Evolutionary conservation across 2,888 invertebrate genomes (phyloP).

Genomic region (Hoplodrina ambigua): DNA sequence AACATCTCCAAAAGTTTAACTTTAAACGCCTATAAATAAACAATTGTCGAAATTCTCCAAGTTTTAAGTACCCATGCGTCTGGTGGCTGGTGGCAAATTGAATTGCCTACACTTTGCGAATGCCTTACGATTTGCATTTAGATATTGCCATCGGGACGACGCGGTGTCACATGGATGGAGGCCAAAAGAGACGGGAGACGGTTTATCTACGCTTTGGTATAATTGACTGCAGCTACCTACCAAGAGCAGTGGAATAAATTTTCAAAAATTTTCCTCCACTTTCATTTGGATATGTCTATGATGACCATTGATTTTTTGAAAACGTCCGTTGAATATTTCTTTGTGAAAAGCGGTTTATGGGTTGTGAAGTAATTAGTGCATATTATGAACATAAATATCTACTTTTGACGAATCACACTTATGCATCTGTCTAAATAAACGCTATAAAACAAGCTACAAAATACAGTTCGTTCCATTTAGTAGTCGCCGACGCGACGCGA

Average conservation of each 20-base stretch:
- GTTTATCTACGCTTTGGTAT: constrained; percentile 9
- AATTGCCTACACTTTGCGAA: constrained; percentile 55
- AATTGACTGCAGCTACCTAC: constrained; percentile 16
- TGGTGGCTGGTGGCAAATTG: constrained; percentile 52
- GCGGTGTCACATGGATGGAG: constrained; percentile 16
- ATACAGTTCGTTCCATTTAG: no score
- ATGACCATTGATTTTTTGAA: not conserved
- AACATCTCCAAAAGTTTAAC: constrained; percentile 20
- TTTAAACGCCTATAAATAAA: constrained; percentile 41
- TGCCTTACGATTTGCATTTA: constrained; percentile 56
- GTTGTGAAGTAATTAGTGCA: not conserved
- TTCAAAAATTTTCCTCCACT: not conserved
- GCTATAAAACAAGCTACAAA: not conserved
- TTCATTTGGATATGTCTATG: not conserved
- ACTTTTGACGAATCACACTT: not conserved
- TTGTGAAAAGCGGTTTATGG: no score
- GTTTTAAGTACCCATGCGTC: constrained; percentile 55
- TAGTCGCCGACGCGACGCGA: no score
- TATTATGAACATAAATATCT: not conserved
- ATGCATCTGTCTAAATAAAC: not conserved
- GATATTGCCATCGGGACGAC: constrained; percentile 36
- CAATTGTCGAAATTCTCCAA: constrained; percentile 44
- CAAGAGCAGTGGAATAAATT: constrained; percentile 4
- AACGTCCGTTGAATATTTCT: not conserved
- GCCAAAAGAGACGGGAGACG: constrained; percentile 4